Base-by-base conservation (phyloP, 2,113 vertebrate species). In the Benitochromis conjunctus region DNA sequence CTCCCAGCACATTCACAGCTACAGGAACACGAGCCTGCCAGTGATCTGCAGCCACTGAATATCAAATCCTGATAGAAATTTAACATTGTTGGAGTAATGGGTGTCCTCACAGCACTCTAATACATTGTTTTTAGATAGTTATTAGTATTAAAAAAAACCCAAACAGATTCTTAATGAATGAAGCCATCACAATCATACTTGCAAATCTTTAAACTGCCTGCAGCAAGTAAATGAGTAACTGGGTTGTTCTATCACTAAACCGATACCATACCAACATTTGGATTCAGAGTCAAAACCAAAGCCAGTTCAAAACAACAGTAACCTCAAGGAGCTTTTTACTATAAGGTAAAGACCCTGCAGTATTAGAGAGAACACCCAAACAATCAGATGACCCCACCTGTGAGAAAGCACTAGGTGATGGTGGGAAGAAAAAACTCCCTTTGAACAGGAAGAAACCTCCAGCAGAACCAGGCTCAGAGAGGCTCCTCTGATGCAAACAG, bases 1-100 rank as follows among this genome's bases (percentile, higher is more conserved):
- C 86, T 79, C 36, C 31, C 69, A 38, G 80, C 90, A 91, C 89
- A 86, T 54, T 79, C 84, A 3, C 88, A 80, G 86, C 83, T 5
- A 77, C 57, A 81, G 62, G 79, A 90, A 87, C 89, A 90, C 5
- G 6, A 82, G 57, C 46, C 64, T 5, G 24, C 1, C 66, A 34
- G 26, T 34, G 31, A 34, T 38, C 26, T 31, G 69, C n/a, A 77
- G 26, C 31, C 36, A 11, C 31, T 56, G 18, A 76, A 18, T 53
- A 56, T 85, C 3, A 82, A 58, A 81, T 80, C 11, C 16, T 36
- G n/a, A 82, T 29, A 43, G 69, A 13, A 41, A 81, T 10, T 7
- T 2, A 3, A 84, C 36, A 43, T 9, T 0, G 8, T 74, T 6
- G 9, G 46, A 54, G 46, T 29, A 51, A 48, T 71, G 3, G 53